Evolutionary conservation across 2,888 invertebrate genomes (phyloP).

Genomic region (Nesidiocoris tenuis): DNA sequence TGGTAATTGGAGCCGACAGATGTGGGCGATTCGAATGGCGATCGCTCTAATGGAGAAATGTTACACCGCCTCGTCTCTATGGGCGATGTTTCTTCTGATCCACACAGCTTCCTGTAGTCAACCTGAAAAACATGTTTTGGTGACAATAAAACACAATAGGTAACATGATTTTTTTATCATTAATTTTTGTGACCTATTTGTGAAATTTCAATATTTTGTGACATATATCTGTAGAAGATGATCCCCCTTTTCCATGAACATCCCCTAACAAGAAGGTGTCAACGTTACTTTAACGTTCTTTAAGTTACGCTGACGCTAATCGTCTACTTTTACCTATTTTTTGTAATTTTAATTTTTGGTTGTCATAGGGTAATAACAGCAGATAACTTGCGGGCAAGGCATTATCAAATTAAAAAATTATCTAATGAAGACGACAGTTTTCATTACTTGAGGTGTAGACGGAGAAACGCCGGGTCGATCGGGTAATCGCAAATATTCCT

Average conservation of each 20-base stretch:
- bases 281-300: too few species aligned
- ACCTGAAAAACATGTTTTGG: too few species aligned
- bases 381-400: neutral
- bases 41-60: conserved; percentile 11
- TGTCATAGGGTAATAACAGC: neutral
- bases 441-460: conserved; percentile 35
- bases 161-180: too few species aligned
- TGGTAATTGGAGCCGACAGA: neutral
- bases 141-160: too few species aligned
- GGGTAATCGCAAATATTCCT: conserved; percentile 56
- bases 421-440: neutral
- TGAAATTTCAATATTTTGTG: too few species aligned
- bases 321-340: too few species aligned
- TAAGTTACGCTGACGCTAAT: too few species aligned
- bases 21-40: conserved; percentile 7
- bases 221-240: too few species aligned
- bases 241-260: too few species aligned
- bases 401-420: neutral
- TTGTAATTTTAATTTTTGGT: too few species aligned
- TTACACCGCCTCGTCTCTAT: neutral
- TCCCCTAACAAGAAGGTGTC: too few species aligned
- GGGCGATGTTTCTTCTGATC: conserved; percentile 24
- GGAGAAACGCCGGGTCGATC: conserved; percentile 51
- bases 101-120: conserved; percentile 19
- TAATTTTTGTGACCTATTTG: too few species aligned